These are phyloP conservation scores for Noctua janthe DNA, from an alignment of 2,888 invertebrate genomes.

Conservation along the genomic window DNA sequence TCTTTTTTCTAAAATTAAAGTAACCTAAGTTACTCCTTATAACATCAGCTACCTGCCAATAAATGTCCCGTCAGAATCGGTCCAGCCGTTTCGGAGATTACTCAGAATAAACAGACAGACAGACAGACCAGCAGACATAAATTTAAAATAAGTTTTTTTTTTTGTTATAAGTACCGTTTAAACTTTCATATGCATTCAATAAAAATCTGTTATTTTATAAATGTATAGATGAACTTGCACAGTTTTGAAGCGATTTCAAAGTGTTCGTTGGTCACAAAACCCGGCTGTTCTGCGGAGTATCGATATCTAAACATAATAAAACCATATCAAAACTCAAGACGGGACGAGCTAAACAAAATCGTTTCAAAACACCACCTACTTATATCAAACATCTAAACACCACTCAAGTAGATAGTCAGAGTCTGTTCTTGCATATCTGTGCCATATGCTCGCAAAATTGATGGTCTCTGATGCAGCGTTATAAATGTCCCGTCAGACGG, in stretches of 20 bases:
- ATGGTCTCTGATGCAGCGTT: conserved; percentile 68
- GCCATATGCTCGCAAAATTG: conserved; percentile 65
- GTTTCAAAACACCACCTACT: neutral
- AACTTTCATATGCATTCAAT: no score
- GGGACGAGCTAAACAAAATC: neutral
- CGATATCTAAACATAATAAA: neutral
- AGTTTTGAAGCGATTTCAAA: neutral
- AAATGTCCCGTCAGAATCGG: no score
- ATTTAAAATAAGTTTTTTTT: no score
- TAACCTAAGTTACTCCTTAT: no score
- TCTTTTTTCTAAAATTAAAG: no score
- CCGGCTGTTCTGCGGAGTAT: neutral
- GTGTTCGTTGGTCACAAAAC: neutral
- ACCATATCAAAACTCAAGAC: neutral
- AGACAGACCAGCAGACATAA: no score
- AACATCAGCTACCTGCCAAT: no score
- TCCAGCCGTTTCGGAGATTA: no score
- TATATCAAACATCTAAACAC: conserved; percentile 4
- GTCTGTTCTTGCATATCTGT: conserved; percentile 38
- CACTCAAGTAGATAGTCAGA: conserved; percentile 9
- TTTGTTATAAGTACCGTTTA: no score
- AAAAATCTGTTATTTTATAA: no score
- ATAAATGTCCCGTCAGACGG: conserved; percentile 71
- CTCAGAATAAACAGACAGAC: no score
- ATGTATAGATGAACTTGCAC: no score